A percentile compares a stretch with the other conserved stretches of the same genome.
Conservation (phyloP, 2,888 invertebrate genomes). For the Hydraecia micacea region DNA sequence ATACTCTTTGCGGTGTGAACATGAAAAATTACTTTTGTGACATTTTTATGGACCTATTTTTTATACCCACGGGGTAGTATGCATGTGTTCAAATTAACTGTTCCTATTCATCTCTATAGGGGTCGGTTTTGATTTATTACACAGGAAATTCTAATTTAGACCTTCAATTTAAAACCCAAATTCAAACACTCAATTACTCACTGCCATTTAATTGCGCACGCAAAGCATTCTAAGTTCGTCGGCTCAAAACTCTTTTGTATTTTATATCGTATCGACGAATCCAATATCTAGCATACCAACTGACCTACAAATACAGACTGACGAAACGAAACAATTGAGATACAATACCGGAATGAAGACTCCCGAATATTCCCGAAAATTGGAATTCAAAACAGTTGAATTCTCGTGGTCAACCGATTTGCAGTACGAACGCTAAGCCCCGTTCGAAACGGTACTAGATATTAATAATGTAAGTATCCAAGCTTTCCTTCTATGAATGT, state of each 20-base stretch:
- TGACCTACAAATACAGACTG: conserved; percentile 20
- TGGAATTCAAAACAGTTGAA: conserved; percentile 41
- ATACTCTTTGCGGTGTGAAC: conserved; percentile 37
- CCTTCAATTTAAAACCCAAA: conserved; percentile 23
- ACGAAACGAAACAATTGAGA: conserved; percentile 38
- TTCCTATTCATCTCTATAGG: neutral
- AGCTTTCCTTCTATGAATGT: conserved; percentile 40
- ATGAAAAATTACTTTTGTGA: conserved; percentile 51
- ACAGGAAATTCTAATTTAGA: conserved; percentile 17
- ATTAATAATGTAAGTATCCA: conserved; percentile 53
- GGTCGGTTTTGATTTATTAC: conserved; percentile 33
- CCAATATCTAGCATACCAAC: conserved; percentile 31
- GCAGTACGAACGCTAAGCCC: conserved; percentile 33
- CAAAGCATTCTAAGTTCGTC: conserved; percentile 8
- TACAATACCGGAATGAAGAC: conserved; percentile 26
- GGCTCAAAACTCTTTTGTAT: conserved; percentile 4
- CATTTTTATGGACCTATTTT: conserved; percentile 50
- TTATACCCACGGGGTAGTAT: conserved; percentile 20
- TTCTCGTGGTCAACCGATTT: conserved; percentile 54
- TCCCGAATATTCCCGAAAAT: conserved; percentile 39
- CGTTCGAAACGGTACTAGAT: conserved; percentile 20
- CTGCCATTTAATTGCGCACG: conserved; percentile 20
- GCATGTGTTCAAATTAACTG: conserved; percentile 21
- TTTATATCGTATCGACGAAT: conserved; percentile 24
- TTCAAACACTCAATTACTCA: conserved; percentile 24